A percentile compares a stretch with the other conserved stretches of the same genome.
phyloP scores from a whole-genome alignment of 2,888 invertebrate genomes.

The Leptopterna dolabrata region DNA sequence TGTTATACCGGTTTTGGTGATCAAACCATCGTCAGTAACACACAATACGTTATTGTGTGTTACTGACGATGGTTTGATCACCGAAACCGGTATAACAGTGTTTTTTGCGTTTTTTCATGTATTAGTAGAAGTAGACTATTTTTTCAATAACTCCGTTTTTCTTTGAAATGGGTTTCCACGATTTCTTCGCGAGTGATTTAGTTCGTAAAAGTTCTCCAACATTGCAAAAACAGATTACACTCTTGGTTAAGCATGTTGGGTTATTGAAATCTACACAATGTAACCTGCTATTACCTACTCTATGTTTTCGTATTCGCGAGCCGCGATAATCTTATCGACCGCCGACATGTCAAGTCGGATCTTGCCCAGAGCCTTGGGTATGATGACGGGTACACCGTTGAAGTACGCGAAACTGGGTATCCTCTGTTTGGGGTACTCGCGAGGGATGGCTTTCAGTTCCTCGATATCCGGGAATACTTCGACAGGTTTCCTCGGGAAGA shows the following conservation, averaged over 20 bases:
- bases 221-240: background rate
- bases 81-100: too few species aligned
- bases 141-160: too few species aligned
- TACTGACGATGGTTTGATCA: too few species aligned
- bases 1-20: too few species aligned
- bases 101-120: too few species aligned
- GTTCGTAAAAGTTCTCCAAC: background rate
- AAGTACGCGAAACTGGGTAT: background rate
- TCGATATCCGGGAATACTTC: background rate
- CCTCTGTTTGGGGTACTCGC: background rate
- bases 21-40: too few species aligned
- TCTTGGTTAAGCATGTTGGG: background rate
- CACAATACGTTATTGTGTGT: too few species aligned
- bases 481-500: background rate
- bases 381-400: background rate
- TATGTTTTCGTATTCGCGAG: background rate
- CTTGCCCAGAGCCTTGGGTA: conserved; percentile 15
- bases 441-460: background rate
- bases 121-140: too few species aligned
- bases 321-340: background rate
- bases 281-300: background rate
- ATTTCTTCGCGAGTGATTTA: too few species aligned
- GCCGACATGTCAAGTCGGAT: background rate
- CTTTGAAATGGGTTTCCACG: too few species aligned
- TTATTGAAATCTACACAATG: background rate